Base-by-base conservation (phyloP, 2,888 invertebrate genomes). In the Amaurobius ferox region DNA sequence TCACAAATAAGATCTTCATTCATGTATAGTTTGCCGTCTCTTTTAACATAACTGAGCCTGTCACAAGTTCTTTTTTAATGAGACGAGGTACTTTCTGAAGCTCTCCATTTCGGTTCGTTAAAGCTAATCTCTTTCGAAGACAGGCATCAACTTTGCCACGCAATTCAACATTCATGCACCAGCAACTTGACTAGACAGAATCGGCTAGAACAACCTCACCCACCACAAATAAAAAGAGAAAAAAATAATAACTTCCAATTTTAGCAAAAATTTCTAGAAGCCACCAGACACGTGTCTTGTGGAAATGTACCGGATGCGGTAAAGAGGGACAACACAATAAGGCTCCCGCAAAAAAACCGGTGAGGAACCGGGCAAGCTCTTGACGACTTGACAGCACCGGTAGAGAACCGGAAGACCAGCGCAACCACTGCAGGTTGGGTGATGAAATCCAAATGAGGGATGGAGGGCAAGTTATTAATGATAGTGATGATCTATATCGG, bases 321-420 rank as follows among this genome's bases (percentile, higher is more conserved):
- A 72, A 79, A 72, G 72, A 39, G 70, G 30, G 11, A 32, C 44
- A 79, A 30, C 72, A 72, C 71, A 26, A 66, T 26, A 66, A 62
- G 30, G 5, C 35, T 64, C 28, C 23, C 13, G 26, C 64, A 64
- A 44, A 66, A 40, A 66, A 23, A 28, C 39, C 39, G 5, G n/a
- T 6, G 11, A 5, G 28, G 61, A 62, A 28, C 62, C 11, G 26
- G 40, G 9, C 39, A 1, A 7, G 39, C 11, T 29, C 74, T 5
- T 80, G 80, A 80, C 61, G 73, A 68, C 68, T 80, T 80, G 73
- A 79, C 79, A 74, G 67, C 67, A 61, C 44, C 64, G 72, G 70
- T 64, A 26, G n/a, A 0, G 39, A 44, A 72, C 72, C 55, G 80
- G 74, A 80, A 74, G 26, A 68, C 28, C 32, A 40, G 61, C 55